These are phyloP conservation scores for Crotalus horridus DNA, from an alignment of 2,113 vertebrate species.

Conservation along the genomic window DNA sequence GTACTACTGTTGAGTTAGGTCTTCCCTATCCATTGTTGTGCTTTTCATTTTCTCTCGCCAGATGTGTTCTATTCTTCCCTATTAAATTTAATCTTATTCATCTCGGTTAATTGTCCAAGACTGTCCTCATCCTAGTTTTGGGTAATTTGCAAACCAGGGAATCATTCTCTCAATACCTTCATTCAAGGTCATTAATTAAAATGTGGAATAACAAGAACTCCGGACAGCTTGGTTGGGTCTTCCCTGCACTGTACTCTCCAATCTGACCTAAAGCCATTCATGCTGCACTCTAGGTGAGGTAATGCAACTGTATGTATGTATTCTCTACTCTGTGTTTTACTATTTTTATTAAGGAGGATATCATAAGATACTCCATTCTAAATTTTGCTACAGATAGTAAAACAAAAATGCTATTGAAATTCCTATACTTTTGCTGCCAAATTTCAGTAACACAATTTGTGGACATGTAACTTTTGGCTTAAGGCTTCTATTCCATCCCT, in stretches of 20 bases:
- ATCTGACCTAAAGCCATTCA: neutral
- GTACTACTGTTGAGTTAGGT: neutral
- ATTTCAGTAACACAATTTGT: neutral
- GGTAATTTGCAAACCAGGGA: neutral
- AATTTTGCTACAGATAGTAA: neutral
- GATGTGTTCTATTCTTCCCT: neutral
- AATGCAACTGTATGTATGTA: neutral
- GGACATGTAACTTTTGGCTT: neutral
- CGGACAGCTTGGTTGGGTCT: neutral
- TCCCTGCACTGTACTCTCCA: neutral
- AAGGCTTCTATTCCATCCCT: neutral
- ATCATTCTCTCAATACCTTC: neutral
- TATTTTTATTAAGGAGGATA: neutral
- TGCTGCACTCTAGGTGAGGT: neutral
- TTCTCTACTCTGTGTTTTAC: neutral
- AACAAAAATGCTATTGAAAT: neutral
- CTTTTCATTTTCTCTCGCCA: neutral
- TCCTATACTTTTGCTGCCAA: neutral
- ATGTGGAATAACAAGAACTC: neutral
- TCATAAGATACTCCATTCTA: neutral
- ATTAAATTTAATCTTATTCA: neutral
- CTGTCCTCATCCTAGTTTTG: neutral
- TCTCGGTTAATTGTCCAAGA: neutral
- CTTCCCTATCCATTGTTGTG: neutral
- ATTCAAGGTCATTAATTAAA: neutral